Evolutionary conservation across 2,797 vertebrate species (phyloP), one percentile per base, ranked within the genome.

Genomic region (Gymnoscopelus microlampas): DNA sequence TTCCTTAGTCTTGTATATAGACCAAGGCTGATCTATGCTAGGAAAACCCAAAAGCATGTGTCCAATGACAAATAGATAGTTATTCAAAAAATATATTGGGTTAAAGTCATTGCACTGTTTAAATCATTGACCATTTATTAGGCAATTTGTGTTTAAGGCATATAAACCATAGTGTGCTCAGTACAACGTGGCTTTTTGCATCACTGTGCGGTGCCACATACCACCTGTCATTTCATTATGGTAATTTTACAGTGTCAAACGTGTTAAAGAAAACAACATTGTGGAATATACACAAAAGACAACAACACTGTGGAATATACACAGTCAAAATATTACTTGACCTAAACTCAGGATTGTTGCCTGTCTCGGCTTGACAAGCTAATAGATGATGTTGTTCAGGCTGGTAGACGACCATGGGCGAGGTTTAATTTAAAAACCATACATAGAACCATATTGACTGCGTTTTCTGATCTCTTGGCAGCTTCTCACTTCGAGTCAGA

Each of bases 131-230:
- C 51, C 53, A 13, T 90, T 89, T 84, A 87, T 87, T 88, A 73
- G 74, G 57, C 80, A 84, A 78, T 81, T 81, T 79, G 79, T 83
- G 70, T 39, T 63, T 82, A 81, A 89, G 82, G 86, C 85, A 83
- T 73, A 71, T 78, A 35, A 75, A 80, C 74, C 65, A 85, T 71
- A 72, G 35, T 72, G 80, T 87, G 75, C 77, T 70, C 58, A 65
- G 68, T 14, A 68, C 73, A 67, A 78, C 58, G 81, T 71, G 58
- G 75, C 61, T 29, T 70, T 73, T 50, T 68, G 83, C 74, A 83
- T 73, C 81, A 88, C 71, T 77, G 78, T 81, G 70, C 71, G 72
- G 65, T 44, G 78, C 58, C 39, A 58, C 61, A 32, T 72, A 54
- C 74, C 71, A 73, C 60, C 71, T 14, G 11, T 70, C 53, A 66